phyloP scores from a whole-genome alignment of 2,797 vertebrate species.

The Megaceryle alcyon region DNA sequence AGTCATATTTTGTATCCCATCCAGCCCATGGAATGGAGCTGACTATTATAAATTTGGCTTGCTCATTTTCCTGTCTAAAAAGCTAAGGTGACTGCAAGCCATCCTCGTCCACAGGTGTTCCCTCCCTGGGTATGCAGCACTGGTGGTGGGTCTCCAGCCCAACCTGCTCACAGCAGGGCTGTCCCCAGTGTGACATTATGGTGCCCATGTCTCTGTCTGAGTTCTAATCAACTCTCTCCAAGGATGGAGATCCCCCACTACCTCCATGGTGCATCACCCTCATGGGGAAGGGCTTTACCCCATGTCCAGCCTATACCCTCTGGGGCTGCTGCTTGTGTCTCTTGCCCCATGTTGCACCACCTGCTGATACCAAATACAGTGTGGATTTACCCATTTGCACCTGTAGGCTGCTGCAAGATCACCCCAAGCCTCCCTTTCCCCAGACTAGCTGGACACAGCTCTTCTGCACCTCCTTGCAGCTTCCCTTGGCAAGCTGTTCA shows the following conservation, averaged over 20 bases:
- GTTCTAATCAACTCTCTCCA: background rate
- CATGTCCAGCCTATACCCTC: background rate
- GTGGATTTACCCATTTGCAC: background rate
- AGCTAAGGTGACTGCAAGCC: background rate
- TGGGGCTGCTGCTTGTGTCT: background rate
- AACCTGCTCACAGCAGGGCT: background rate
- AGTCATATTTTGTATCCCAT: background rate
- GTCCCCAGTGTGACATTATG: background rate
- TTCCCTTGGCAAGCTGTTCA: background rate
- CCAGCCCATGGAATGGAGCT: background rate
- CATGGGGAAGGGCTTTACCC: background rate
- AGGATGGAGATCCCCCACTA: fast-evolving
- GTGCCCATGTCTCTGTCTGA: background rate
- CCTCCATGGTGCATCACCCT: fast-evolving
- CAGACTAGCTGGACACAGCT: background rate
- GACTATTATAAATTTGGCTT: background rate
- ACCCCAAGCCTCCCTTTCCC: background rate
- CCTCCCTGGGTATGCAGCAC: background rate
- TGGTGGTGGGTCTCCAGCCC: background rate
- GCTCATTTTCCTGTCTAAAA: background rate
- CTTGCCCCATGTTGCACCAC: background rate
- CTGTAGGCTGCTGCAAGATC: background rate
- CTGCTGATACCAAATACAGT: background rate
- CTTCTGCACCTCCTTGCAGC: background rate
- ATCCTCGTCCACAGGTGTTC: background rate